phyloP scores from a whole-genome alignment of 2,797 vertebrate genomes.

The Okamejei kenojei region DNA sequence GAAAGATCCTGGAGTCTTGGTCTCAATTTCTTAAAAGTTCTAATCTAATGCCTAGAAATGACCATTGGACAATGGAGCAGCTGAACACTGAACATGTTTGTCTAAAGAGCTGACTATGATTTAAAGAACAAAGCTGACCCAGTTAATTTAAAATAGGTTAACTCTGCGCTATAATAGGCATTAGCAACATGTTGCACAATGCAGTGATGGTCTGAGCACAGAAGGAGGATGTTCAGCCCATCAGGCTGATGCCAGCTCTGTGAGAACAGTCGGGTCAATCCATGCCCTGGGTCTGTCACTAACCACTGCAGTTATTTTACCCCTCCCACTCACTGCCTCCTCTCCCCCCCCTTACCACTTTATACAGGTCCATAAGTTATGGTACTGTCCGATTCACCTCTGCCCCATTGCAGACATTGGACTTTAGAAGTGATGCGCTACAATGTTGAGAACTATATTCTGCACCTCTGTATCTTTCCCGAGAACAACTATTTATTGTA shows the following conservation, averaged over 20 bases:
- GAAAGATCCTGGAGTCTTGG: not conserved
- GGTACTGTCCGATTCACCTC: too few relatives aligned
- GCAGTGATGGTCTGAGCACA: not conserved
- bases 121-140: not conserved
- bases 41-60: not conserved
- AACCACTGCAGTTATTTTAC: too few relatives aligned
- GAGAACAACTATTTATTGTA: too few relatives aligned
- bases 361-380: too few relatives aligned
- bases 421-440: too few relatives aligned
- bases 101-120: not conserved
- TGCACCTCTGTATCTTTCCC: too few relatives aligned
- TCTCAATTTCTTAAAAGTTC: not conserved
- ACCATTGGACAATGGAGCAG: not conserved
- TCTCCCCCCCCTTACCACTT: too few relatives aligned
- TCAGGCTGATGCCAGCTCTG: not conserved
- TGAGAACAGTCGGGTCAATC: not conserved
- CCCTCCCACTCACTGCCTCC: too few relatives aligned
- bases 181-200: not conserved
- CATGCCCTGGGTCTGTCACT: not conserved
- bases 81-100: not conserved
- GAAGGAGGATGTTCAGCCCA: not conserved
- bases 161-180: not conserved
- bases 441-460: too few relatives aligned
- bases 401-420: too few relatives aligned
- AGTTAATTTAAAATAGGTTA: slow-evolving; percentile 19